Conservation (phyloP, 2,113 vertebrate genomes). For the Bostrychus sinensis region DNA sequence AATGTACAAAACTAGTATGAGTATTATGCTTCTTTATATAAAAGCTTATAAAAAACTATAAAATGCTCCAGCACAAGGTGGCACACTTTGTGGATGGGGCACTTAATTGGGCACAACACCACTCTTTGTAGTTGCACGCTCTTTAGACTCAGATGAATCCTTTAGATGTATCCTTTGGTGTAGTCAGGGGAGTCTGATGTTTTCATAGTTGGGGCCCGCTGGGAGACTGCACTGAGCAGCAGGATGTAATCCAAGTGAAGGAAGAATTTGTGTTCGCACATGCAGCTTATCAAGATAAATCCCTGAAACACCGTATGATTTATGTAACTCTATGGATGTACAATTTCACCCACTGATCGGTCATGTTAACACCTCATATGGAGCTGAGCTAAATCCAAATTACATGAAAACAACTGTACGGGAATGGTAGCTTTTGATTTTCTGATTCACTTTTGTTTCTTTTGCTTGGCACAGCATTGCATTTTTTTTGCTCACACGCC, state of each 20-base stretch:
- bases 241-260: conserved; percentile 5
- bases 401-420: no score
- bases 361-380: background rate
- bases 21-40: no score
- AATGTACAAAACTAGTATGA: no score
- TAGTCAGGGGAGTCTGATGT: background rate
- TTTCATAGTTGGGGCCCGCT: conserved; percentile 2
- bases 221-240: conserved; percentile 4
- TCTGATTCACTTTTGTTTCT: no score
- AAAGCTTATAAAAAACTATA: no score
- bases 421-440: no score
- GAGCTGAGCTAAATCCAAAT: background rate
- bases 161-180: background rate
- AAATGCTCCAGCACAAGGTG: no score
- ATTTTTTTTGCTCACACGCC: no score
- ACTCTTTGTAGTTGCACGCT: background rate
- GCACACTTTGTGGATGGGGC: no score
- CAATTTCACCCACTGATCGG: background rate
- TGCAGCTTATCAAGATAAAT: background rate
- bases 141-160: background rate
- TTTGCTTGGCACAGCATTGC: no score
- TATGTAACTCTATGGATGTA: background rate
- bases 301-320: background rate
- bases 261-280: conserved; percentile 11
- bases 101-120: background rate